Conservation (phyloP, 1,140 invertebrate genomes). For the Nixonia krombeini region DNA sequence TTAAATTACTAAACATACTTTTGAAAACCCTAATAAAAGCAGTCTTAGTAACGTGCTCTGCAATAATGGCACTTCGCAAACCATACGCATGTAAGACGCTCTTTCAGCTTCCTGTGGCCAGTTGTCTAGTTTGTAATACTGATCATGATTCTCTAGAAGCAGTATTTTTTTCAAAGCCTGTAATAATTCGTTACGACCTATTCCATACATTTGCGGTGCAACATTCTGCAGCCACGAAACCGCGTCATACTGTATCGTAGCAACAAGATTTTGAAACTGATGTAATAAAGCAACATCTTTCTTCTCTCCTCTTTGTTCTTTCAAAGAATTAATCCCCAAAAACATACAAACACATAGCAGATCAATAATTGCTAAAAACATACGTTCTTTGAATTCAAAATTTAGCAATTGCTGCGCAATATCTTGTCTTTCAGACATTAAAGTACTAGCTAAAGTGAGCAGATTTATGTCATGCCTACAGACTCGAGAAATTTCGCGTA, state of each 20-base stretch:
- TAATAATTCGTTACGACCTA: conserved; percentile 81
- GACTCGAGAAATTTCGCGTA: conserved; percentile 89
- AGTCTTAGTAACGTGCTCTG: conserved; percentile 88
- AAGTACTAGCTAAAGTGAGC: conserved; percentile 77
- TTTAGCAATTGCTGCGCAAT: conserved; percentile 71
- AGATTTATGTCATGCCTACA: conserved; percentile 86
- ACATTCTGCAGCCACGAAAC: conserved; percentile 89
- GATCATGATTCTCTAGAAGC: conserved; percentile 87
- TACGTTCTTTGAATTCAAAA: conserved; percentile 84
- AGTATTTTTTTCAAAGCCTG: conserved; percentile 89
- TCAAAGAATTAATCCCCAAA: conserved; percentile 78
- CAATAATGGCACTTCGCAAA: conserved; percentile 88
- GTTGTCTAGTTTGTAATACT: conserved; percentile 92
- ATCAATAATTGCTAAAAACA: conserved; percentile 88
- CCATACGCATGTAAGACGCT: conserved; percentile 82
- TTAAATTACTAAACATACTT: conserved; percentile 65
- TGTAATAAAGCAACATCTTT: conserved; percentile 74
- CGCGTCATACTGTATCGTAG: conserved; percentile 85
- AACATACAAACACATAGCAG: conserved; percentile 89
- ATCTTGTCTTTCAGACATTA: conserved; percentile 78
- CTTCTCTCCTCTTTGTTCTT: conserved; percentile 74
- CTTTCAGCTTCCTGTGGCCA: conserved; percentile 94
- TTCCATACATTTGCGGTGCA: conserved; percentile 82
- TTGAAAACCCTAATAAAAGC: conserved; percentile 86
- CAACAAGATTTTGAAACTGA: conserved; percentile 79